A percentile compares a stretch with the other conserved stretches of the same genome.
These are phyloP conservation scores for Seira musarum DNA, from an alignment of 2,888 invertebrate species.

Conservation along the genomic window DNA sequence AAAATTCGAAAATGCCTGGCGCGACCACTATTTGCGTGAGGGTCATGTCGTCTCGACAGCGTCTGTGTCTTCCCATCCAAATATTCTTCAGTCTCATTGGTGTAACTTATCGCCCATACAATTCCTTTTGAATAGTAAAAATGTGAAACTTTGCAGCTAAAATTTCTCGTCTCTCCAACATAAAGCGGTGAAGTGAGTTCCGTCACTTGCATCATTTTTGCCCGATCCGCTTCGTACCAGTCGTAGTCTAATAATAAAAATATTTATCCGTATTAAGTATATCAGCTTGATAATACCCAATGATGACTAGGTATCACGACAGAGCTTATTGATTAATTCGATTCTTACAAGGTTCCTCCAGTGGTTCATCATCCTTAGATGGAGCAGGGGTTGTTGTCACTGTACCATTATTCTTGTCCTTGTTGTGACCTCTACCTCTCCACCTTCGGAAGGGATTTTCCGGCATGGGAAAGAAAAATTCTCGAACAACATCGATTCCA, in stretches of 20 bases:
- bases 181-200: conserved; percentile 49
- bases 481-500: conserved; percentile 61
- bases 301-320: neutral
- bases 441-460: neutral
- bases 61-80: neutral
- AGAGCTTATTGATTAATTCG: neutral
- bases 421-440: conserved; percentile 20
- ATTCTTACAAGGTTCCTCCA: conserved; percentile 38
- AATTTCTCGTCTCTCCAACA: conserved; percentile 52
- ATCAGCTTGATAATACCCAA: neutral
- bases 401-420: neutral
- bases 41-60: neutral
- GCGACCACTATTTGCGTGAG: neutral
- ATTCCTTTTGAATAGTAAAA: conserved; percentile 66
- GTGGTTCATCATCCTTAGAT: conserved; percentile 15
- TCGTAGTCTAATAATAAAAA: conserved; percentile 50
- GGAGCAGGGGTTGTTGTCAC: conserved; percentile 18
- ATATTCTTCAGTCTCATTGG: conserved; percentile 16
- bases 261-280: neutral
- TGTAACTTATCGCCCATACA: conserved; percentile 62
- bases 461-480: conserved; percentile 62
- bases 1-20: conserved; percentile 45
- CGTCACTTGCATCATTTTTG: conserved; percentile 59
- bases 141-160: conserved; percentile 61
- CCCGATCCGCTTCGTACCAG: conserved; percentile 58